These are phyloP conservation scores for Distichodus sexfasciatus DNA, from an alignment of 2,797 vertebrate genomes.

Conservation along the genomic window DNA sequence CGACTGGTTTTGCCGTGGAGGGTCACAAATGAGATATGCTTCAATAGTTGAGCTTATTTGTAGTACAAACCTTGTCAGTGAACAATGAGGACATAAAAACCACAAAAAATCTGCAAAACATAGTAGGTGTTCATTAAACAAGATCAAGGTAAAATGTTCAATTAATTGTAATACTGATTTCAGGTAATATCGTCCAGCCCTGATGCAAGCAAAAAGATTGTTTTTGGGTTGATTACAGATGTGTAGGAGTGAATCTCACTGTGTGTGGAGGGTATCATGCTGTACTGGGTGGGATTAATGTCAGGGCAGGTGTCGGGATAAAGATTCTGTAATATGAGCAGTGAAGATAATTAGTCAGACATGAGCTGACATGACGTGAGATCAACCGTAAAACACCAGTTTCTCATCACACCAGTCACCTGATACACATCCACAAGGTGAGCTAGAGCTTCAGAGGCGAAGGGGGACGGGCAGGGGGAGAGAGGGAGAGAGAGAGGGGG, in stretches of 20 bases:
- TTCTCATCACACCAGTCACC: constrained; percentile 29
- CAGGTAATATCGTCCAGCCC: no score
- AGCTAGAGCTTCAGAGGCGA: constrained; percentile 8
- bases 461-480: background rate
- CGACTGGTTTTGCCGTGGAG: no score
- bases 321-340: constrained; percentile 36
- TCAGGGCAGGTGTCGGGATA: constrained; percentile 31
- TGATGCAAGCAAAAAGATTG: background rate
- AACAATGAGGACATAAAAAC: no score
- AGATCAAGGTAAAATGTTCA: no score
- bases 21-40: no score
- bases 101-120: no score
- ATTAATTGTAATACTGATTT: no score
- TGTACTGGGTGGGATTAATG: no score
- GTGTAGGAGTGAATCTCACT: background rate
- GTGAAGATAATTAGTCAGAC: constrained; percentile 48
- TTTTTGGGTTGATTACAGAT: background rate
- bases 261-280: constrained; percentile 20
- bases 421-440: constrained; percentile 31
- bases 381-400: constrained; percentile 33
- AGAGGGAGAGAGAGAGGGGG: background rate
- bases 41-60: no score
- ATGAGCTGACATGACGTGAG: constrained; percentile 44
- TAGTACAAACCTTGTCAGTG: no score
- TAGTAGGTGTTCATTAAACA: no score